Percentiles rank a stretch among this genome's conserved stretches.
phyloP scores from a whole-genome alignment of 1,140 invertebrate species.

The Sweltsa coloradensis region DNA sequence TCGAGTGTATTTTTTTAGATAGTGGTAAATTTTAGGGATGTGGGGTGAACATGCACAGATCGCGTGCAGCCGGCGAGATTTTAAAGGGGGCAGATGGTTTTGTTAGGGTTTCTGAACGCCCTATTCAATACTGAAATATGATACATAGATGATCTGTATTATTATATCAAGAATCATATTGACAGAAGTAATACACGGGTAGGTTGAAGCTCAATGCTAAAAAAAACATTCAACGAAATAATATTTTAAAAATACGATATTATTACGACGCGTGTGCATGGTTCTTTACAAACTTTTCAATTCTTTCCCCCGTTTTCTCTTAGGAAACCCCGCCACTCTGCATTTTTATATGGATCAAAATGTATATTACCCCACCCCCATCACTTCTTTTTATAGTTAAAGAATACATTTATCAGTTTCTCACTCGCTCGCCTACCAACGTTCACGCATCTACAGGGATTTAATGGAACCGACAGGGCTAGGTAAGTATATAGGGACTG shows the following conservation, averaged over 20 bases:
- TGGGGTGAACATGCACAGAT: too few species aligned
- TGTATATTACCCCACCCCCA: too few species aligned
- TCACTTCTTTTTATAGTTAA: too few species aligned
- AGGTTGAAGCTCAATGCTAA: background rate
- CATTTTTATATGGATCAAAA: background rate
- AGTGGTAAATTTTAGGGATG: too few species aligned
- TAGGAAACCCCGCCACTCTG: background rate
- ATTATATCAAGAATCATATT: conserved; percentile 4
- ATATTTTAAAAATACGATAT: background rate
- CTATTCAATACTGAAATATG: conserved; percentile 2
- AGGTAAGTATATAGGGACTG: background rate
- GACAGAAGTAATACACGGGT: background rate
- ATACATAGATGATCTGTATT: conserved; percentile 4
- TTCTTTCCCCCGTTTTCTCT: background rate
- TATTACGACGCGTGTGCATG: background rate
- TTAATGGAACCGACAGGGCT: too few species aligned
- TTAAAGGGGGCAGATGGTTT: conserved; percentile 4
- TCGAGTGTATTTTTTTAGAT: too few species aligned
- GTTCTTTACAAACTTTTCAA: background rate
- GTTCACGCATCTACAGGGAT: too few species aligned
- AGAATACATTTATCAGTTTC: too few species aligned
- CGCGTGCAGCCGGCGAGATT: conserved; percentile 4
- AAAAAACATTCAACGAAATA: background rate
- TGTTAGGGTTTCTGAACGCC: conserved; percentile 1
- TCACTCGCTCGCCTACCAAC: too few species aligned